phyloP scores from a whole-genome alignment of 2,113 vertebrate genomes.

The Hemiscyllium ocellatum region DNA sequence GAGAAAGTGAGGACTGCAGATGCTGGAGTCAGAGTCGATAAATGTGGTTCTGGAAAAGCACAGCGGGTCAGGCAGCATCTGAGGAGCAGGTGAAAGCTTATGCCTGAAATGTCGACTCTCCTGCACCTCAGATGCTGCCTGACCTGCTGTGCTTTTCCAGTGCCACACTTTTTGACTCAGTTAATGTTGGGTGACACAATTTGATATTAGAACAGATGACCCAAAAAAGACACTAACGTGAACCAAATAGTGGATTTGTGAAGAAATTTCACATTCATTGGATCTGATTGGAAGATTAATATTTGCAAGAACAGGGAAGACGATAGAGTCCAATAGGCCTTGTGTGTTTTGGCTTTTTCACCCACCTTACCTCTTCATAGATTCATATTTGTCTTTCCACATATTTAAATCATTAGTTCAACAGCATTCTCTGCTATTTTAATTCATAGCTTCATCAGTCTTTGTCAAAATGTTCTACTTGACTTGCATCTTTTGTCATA shows the following conservation, averaged over 20 bases:
- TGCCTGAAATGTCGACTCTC: too few species aligned
- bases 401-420: neutral
- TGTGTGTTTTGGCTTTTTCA: neutral
- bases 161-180: too few species aligned
- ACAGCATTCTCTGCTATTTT: neutral
- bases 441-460: neutral
- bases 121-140: too few species aligned
- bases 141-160: too few species aligned
- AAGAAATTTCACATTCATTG: neutral
- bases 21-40: too few species aligned
- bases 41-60: too few species aligned
- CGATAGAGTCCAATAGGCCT: neutral
- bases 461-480: neutral
- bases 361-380: neutral
- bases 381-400: neutral
- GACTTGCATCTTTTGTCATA: neutral
- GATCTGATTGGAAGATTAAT: neutral
- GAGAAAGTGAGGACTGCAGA: too few species aligned
- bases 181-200: neutral
- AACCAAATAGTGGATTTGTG: neutral
- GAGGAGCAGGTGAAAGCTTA: too few species aligned
- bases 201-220: neutral
- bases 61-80: too few species aligned
- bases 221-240: neutral
- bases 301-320: neutral